Percentiles rank a stretch among this genome's conserved stretches.
These are phyloP conservation scores for Xylocampa areola DNA, from an alignment of 2,888 invertebrate species.

Conservation along the genomic window DNA sequence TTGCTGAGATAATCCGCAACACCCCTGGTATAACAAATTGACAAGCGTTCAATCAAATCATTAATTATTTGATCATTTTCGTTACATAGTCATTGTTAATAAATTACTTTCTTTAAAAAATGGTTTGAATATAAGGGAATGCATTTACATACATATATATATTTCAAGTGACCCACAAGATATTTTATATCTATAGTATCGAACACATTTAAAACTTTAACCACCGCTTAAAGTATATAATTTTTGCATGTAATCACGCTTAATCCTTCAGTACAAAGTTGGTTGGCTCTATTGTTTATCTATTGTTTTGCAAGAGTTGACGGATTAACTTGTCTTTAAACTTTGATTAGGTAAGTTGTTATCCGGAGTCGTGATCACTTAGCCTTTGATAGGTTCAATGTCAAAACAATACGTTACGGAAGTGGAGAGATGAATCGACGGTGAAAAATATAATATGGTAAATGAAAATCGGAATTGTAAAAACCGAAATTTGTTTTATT, in stretches of 20 bases:
- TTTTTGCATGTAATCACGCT: constrained; percentile 54
- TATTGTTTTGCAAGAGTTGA: constrained; percentile 52
- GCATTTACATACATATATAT: no score
- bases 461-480: neutral
- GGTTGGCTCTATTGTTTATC: constrained; percentile 54
- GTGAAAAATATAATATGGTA: constrained; percentile 17
- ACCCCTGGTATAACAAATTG: constrained; percentile 3
- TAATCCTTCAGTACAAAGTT: constrained; percentile 48
- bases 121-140: no score
- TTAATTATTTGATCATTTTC: constrained; percentile 6
- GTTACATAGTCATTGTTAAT: constrained; percentile 28
- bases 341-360: constrained; percentile 61
- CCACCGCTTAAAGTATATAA: constrained; percentile 40
- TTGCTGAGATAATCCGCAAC: neutral
- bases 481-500: neutral
- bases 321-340: constrained; percentile 58
- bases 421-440: constrained; percentile 29
- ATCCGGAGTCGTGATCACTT: constrained; percentile 54
- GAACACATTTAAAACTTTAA: constrained; percentile 30
- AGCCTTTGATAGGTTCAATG: constrained; percentile 59
- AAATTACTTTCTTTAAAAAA: no score
- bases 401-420: constrained; percentile 51
- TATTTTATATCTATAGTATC: constrained; percentile 40
- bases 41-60: constrained; percentile 9
- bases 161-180: constrained; percentile 25